A percentile compares a stretch with the other conserved stretches of the same genome.
These are phyloP conservation scores for Epinephelus awoara DNA, from an alignment of 2,797 vertebrate genomes.

Conservation along the genomic window DNA sequence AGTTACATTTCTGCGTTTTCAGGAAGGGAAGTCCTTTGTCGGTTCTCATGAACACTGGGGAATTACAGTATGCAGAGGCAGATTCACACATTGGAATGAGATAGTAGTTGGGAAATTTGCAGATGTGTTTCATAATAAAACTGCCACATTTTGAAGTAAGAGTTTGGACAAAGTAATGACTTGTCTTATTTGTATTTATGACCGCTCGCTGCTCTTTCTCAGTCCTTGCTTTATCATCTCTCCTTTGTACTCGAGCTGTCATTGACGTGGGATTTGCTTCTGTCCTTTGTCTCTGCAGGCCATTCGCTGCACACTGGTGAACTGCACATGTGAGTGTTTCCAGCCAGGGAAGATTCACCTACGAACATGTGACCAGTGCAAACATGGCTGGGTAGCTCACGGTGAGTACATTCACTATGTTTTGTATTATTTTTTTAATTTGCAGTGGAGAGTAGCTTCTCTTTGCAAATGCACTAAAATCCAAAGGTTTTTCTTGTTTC, in stretches of 20 bases:
- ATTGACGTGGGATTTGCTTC: constrained; percentile 43
- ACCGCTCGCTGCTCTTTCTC: constrained; percentile 12
- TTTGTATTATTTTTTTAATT: constrained; percentile 5
- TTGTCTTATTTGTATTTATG: constrained; percentile 4
- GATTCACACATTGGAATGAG: constrained; percentile 27
- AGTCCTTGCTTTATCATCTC: constrained; percentile 1
- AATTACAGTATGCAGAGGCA: constrained; percentile 33
- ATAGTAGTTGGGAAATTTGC: constrained; percentile 20
- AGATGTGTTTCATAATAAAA: constrained; percentile 2
- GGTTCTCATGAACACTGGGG: constrained; percentile 59
- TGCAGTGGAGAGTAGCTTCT: background rate
- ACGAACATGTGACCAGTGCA: constrained; percentile 98
- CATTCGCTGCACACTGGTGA: constrained; percentile 99
- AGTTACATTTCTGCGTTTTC: constrained; percentile 69
- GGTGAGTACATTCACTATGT: constrained; percentile 83
- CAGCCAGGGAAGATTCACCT: constrained; percentile 99
- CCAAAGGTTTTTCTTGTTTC: constrained; percentile 24
- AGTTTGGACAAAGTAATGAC: background rate
- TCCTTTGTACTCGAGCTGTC: constrained; percentile 16
- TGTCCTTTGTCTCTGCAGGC: constrained; percentile 85
- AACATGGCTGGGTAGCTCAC: constrained; percentile 99
- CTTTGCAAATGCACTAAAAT: constrained; percentile 4
- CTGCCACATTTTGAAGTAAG: constrained; percentile 19
- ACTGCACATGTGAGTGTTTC: constrained; percentile 99
- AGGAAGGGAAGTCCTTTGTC: constrained; percentile 67